These are phyloP conservation scores for Linepithema humile DNA, from an alignment of 1,140 invertebrate species.

Conservation along the genomic window DNA sequence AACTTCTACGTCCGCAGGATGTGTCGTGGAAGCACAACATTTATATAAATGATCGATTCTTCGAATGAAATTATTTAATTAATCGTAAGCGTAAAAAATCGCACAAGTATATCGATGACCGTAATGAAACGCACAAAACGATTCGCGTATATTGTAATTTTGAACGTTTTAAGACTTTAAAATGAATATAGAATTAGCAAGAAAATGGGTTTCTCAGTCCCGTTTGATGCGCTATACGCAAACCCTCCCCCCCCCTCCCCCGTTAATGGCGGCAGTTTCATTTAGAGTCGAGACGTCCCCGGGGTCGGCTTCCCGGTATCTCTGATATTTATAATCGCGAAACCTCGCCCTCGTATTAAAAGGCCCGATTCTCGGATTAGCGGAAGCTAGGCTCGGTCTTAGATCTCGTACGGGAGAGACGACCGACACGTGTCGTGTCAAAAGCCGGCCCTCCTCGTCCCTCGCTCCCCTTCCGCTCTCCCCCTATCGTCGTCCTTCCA, in stretches of 20 bases:
- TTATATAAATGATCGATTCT: neutral
- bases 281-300: constrained; percentile 74
- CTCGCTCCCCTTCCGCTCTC: neutral
- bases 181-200: constrained; percentile 1
- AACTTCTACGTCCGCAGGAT: constrained; percentile 25
- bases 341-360: constrained; percentile 82
- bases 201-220: neutral
- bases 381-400: constrained; percentile 81
- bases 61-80: neutral
- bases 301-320: constrained; percentile 80
- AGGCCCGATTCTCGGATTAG: constrained; percentile 84
- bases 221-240: constrained; percentile 37
- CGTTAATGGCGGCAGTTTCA: constrained; percentile 59
- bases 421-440: constrained; percentile 79
- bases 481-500: constrained; percentile 25
- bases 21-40: neutral
- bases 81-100: neutral
- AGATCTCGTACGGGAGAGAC: constrained; percentile 80
- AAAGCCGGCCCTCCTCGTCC: constrained; percentile 55
- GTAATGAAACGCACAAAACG: neutral
- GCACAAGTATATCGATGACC: too few relatives aligned
- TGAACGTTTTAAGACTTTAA: neutral
- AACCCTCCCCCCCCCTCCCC: neutral
- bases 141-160: neutral
- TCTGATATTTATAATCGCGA: constrained; percentile 84